phyloP scores from a whole-genome alignment of 2,113 vertebrate genomes.

The Phalacrocorax pelagicus region DNA sequence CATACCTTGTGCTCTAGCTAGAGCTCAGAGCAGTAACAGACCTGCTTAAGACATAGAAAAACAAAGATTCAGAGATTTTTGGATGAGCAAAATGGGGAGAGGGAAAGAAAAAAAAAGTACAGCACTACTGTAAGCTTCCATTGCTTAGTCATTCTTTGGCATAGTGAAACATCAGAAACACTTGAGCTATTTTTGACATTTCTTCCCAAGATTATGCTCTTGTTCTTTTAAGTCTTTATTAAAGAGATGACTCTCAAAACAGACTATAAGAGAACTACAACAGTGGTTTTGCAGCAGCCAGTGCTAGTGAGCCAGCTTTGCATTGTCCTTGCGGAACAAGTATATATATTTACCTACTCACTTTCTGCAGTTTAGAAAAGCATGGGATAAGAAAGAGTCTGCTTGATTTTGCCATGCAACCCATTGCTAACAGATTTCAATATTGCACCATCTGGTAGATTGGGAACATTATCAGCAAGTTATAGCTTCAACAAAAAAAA shows the following conservation, averaged over 20 bases:
- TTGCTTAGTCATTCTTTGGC: constrained; percentile 56
- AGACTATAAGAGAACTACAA: background rate
- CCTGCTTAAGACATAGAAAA: background rate
- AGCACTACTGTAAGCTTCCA: constrained; percentile 42
- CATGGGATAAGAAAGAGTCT: background rate
- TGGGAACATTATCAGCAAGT: background rate
- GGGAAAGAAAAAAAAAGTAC: background rate
- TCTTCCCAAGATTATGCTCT: constrained; percentile 39
- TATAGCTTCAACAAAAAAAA: background rate
- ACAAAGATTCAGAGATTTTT: background rate
- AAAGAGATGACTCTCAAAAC: constrained; percentile 41
- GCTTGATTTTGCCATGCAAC: background rate
- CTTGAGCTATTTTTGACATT: constrained; percentile 53
- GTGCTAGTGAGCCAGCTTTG: background rate
- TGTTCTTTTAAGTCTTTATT: constrained; percentile 18
- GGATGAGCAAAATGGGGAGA: constrained; percentile 4
- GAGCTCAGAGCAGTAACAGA: background rate
- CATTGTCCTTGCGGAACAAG: background rate
- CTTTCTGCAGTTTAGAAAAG: background rate
- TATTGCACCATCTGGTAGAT: background rate
- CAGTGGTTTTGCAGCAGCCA: background rate
- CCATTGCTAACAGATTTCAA: background rate
- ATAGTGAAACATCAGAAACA: constrained; percentile 33
- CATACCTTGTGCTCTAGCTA: background rate
- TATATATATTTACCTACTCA: background rate